Evolutionary conservation across 2,113 vertebrate genomes (phyloP).

Genomic region (Chauna torquata): DNA sequence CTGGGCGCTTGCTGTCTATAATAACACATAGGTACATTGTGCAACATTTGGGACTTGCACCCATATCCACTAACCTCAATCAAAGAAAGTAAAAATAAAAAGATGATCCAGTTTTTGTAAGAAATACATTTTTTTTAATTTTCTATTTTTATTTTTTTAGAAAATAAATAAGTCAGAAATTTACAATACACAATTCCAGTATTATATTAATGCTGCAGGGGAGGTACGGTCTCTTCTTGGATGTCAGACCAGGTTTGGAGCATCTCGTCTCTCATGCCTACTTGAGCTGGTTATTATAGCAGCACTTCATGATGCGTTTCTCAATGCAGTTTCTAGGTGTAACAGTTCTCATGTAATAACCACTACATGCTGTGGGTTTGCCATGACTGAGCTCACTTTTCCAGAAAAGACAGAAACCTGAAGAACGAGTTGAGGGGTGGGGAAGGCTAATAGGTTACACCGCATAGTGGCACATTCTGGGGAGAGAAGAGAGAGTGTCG

Average conservation of each 20-base stretch:
- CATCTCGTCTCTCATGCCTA: not conserved
- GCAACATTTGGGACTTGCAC: not conserved
- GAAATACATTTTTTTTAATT: not conserved
- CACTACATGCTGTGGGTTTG: not conserved
- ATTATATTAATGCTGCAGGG: not conserved
- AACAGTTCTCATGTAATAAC: not conserved
- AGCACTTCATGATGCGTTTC: not conserved
- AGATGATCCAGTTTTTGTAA: not conserved
- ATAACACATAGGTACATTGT: accelerated
- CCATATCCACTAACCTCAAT: not conserved
- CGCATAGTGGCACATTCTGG: accelerated
- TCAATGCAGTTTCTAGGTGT: not conserved
- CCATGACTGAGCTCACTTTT: not conserved
- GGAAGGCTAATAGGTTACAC: not conserved
- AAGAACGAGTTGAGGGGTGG: not conserved
- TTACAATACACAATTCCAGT: slow-evolving; percentile 1
- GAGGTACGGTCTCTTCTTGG: not conserved
- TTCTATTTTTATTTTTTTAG: not conserved
- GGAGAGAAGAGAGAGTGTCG: not conserved
- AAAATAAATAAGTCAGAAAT: slow-evolving; percentile 59
- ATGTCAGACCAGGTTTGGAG: not conserved
- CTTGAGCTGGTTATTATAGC: not conserved
- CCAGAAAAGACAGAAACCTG: not conserved
- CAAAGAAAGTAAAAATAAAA: not conserved
- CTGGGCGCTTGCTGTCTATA: too few species aligned